Evolutionary conservation across 1,140 invertebrate genomes (phyloP).

Genomic region (Lordiphosa collinella): DNA sequence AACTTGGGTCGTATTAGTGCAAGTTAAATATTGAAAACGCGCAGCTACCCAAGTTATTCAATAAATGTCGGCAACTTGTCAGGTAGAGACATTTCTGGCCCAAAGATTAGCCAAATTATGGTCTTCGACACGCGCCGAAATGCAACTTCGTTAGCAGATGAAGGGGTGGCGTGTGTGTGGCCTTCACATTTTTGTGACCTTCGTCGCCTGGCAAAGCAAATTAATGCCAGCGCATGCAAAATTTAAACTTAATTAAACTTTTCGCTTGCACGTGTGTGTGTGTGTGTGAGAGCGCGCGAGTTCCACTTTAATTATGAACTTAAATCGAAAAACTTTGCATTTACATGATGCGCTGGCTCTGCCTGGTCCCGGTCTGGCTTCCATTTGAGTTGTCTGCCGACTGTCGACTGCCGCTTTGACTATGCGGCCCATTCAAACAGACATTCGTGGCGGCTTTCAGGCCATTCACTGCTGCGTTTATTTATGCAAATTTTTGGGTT

Average conservation of each 20-base stretch:
- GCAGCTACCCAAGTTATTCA: constrained; percentile 57
- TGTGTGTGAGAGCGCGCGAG: constrained; percentile 23
- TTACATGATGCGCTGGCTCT: constrained; percentile 25
- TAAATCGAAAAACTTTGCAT: constrained; percentile 76
- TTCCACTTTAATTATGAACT: constrained; percentile 75
- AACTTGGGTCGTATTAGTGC: constrained; percentile 59
- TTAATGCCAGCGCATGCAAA: constrained; percentile 50
- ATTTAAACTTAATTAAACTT: constrained; percentile 76
- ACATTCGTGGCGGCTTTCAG: constrained; percentile 44
- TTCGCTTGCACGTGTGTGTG: neutral
- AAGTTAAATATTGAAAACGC: constrained; percentile 69
- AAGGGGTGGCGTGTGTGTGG: constrained; percentile 11
- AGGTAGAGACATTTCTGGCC: constrained; percentile 35
- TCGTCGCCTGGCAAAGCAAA: constrained; percentile 37
- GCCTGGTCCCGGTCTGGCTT: constrained; percentile 4
- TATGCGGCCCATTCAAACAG: constrained; percentile 53
- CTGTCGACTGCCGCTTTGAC: constrained; percentile 41
- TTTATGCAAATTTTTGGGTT: constrained; percentile 65
- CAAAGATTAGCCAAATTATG: constrained; percentile 61
- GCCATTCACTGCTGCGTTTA: constrained; percentile 46
- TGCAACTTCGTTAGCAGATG: neutral
- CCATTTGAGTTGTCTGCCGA: constrained; percentile 17
- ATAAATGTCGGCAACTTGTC: constrained; percentile 64
- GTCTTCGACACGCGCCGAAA: constrained; percentile 47
- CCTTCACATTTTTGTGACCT: constrained; percentile 43